A percentile compares a stretch with the other conserved stretches of the same genome.
Evolutionary conservation across 2,797 vertebrate species (phyloP).

Genomic region (Lacerta bilineata): DNA sequence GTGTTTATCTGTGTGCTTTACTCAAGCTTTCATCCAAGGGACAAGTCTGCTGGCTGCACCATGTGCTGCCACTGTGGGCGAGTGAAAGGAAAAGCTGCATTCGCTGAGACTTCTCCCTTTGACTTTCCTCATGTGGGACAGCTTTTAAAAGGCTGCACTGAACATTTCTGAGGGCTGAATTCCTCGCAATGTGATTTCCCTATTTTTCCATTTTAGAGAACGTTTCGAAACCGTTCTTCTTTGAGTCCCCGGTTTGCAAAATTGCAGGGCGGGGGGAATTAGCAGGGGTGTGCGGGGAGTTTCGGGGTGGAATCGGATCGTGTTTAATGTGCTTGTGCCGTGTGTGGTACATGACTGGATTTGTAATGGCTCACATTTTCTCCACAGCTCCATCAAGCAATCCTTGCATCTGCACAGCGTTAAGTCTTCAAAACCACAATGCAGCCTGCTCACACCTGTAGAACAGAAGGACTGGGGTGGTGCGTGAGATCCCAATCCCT

Average conservation of each 20-base stretch:
- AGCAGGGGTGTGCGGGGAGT: rapidly evolving
- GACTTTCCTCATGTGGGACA: neutral
- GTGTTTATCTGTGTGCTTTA: neutral
- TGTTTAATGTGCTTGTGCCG: neutral
- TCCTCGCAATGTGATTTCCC: neutral
- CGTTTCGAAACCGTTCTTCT: neutral
- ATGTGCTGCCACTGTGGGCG: neutral
- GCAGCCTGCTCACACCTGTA: neutral
- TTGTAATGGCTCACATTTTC: neutral
- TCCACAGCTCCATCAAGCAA: neutral
- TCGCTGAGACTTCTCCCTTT: neutral
- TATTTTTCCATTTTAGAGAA: neutral
- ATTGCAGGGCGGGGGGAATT: too few species aligned
- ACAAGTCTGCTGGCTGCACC: neutral
- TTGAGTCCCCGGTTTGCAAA: neutral
- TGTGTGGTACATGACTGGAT: neutral
- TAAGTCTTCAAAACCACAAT: too few species aligned
- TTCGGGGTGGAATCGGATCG: too few species aligned
- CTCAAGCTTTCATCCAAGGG: neutral
- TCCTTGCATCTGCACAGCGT: too few species aligned
- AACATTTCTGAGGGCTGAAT: neutral
- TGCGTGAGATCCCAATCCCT: too few species aligned
- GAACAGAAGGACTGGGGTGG: neutral
- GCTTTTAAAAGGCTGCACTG: neutral
- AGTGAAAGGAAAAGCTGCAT: neutral